These are phyloP conservation scores for Odontesthes bonariensis DNA, from an alignment of 2,113 vertebrate species.

Conservation along the genomic window DNA sequence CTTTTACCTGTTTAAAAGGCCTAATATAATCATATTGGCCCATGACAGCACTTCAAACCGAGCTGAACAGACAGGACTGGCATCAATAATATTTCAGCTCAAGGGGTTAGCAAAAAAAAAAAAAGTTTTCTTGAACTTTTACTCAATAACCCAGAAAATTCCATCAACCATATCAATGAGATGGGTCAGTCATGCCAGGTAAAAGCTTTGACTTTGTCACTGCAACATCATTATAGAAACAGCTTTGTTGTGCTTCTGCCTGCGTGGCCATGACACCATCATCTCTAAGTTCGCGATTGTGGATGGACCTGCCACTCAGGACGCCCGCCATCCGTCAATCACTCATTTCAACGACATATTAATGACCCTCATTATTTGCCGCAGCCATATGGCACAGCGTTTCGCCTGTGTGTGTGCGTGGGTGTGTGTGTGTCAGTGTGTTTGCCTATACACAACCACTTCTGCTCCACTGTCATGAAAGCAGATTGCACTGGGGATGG, in stretches of 20 bases:
- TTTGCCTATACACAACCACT: neutral
- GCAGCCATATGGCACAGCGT: slow-evolving; percentile 52
- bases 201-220: slow-evolving; percentile 53
- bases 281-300: slow-evolving; percentile 28
- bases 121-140: slow-evolving; percentile 48
- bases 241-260: neutral
- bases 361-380: slow-evolving; percentile 75
- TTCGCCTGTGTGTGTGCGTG: slow-evolving; percentile 19
- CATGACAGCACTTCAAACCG: slow-evolving; percentile 68
- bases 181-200: slow-evolving; percentile 42
- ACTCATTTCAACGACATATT: slow-evolving; percentile 43
- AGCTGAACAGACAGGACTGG: slow-evolving; percentile 50
- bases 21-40: slow-evolving; percentile 65
- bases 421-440: neutral
- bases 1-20: slow-evolving; percentile 22
- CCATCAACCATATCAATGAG: slow-evolving; percentile 26
- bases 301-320: slow-evolving; percentile 67
- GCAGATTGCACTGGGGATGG: slow-evolving; percentile 70
- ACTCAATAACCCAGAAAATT: slow-evolving; percentile 52
- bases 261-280: slow-evolving; percentile 35
- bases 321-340: slow-evolving; percentile 68
- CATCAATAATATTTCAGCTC: slow-evolving; percentile 38
- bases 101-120: slow-evolving; percentile 26
- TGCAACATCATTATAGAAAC: slow-evolving; percentile 37
- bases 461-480: slow-evolving; percentile 43